Percentiles rank a stretch among this genome's conserved stretches.
phyloP scores from a whole-genome alignment of 2,888 invertebrate species.

The Oxytorus armatus region DNA sequence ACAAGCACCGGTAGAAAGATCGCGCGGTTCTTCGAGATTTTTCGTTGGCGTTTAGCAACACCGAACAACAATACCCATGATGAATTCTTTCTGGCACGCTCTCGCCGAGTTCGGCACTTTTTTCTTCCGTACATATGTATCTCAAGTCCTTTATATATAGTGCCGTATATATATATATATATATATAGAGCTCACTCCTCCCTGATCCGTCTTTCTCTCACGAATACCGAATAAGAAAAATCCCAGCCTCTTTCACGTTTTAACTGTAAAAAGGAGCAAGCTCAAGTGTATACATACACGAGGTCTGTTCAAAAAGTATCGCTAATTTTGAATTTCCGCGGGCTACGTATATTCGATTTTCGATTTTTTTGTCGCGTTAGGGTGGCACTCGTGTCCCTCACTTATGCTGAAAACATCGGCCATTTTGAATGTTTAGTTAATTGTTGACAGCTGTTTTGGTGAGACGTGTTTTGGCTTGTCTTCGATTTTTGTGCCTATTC shows the following conservation, averaged over 20 bases:
- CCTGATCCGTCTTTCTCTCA: conserved; percentile 49
- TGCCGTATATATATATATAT: no score
- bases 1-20: conserved; percentile 77
- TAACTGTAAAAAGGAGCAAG: conserved; percentile 7
- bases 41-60: conserved; percentile 80
- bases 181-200: conserved; percentile 42
- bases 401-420: no score
- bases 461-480: no score
- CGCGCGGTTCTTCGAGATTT: conserved; percentile 74
- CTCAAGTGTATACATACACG: no score
- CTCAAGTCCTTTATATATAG: background rate
- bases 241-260: conserved; percentile 38
- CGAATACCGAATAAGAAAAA: conserved; percentile 32
- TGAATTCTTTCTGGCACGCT: conserved; percentile 72
- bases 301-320: no score
- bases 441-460: no score
- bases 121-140: conserved; percentile 18
- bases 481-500: no score
- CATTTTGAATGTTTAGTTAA: no score
- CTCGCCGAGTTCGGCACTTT: conserved; percentile 58
- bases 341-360: no score
- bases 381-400: no score
- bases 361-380: no score
- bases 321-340: no score
- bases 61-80: conserved; percentile 79